phyloP scores from a whole-genome alignment of 2,797 vertebrate species.

The Melanotaenia nigrans region DNA sequence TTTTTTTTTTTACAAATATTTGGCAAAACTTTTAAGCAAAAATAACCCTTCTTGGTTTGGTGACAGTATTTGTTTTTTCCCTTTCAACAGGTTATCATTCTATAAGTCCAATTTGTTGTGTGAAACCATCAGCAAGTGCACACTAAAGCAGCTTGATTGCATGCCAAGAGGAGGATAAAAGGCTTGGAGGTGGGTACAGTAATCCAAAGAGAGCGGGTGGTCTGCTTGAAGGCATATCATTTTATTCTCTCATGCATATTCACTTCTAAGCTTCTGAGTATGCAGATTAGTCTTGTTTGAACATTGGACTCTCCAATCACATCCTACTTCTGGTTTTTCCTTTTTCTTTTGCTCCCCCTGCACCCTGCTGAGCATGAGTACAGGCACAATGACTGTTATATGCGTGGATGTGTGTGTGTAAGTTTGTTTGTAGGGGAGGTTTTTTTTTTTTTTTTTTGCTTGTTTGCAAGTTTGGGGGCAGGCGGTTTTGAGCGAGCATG shows the following conservation, averaged over 20 bases:
- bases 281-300: constrained; percentile 83
- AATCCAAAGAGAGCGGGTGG: constrained; percentile 82
- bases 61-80: constrained; percentile 33
- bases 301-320: constrained; percentile 75
- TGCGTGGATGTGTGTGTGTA: constrained; percentile 32
- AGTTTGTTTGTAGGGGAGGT: constrained; percentile 13
- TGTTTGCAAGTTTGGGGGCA: constrained; percentile 74
- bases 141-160: constrained; percentile 78
- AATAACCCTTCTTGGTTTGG: constrained; percentile 28
- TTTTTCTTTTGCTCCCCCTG: constrained; percentile 50
- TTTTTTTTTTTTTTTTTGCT: constrained; percentile 38
- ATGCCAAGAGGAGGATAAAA: constrained; percentile 78
- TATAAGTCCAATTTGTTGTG: constrained; percentile 69
- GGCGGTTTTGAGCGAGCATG: constrained; percentile 65
- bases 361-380: constrained; percentile 69
- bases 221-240: constrained; percentile 81
- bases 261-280: constrained; percentile 81
- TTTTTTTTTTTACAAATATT: constrained; percentile 19
- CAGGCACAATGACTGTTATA: constrained; percentile 54
- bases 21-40: constrained; percentile 25
- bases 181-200: constrained; percentile 79
- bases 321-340: constrained; percentile 64
- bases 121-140: constrained; percentile 61
- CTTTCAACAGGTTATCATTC: constrained; percentile 75
- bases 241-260: constrained; percentile 86